Conservation (phyloP, 2,888 invertebrate genomes). For the Spodoptera littoralis region DNA sequence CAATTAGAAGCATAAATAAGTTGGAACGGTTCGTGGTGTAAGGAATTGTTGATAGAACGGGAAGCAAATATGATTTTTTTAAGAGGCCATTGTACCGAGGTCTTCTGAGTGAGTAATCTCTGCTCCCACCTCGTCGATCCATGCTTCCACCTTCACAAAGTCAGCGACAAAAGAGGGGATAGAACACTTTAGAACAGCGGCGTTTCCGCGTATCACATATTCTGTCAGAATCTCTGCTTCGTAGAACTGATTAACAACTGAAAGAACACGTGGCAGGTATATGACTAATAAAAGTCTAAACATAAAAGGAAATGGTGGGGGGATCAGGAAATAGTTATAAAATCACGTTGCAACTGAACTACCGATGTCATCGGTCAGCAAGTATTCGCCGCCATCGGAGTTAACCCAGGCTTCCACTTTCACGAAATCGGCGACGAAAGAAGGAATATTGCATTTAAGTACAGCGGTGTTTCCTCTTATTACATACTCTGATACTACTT, state of each 20-base stretch:
- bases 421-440: constrained; percentile 97
- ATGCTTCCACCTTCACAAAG: constrained; percentile 96
- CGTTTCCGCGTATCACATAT: constrained; percentile 96
- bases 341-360: constrained; percentile 65
- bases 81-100: constrained; percentile 90
- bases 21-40: constrained; percentile 71
- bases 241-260: constrained; percentile 95
- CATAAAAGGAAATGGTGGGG: constrained; percentile 24
- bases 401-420: constrained; percentile 95
- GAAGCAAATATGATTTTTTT: constrained; percentile 72
- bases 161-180: constrained; percentile 97
- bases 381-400: constrained; percentile 91
- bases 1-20: constrained; percentile 73
- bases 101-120: constrained; percentile 91
- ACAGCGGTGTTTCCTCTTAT: constrained; percentile 96
- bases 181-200: constrained; percentile 96
- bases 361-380: constrained; percentile 93
- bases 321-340: constrained; percentile 41
- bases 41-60: constrained; percentile 68
- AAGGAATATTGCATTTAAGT: constrained; percentile 96
- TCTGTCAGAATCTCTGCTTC: constrained; percentile 96
- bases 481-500: constrained; percentile 96
- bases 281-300: constrained; percentile 22
- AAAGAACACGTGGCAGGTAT: constrained; percentile 57
- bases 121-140: constrained; percentile 91